Evolutionary conservation across 2,888 invertebrate genomes (phyloP), one percentile per base, ranked within the genome.

Genomic region (Heteropelma amictum): DNA sequence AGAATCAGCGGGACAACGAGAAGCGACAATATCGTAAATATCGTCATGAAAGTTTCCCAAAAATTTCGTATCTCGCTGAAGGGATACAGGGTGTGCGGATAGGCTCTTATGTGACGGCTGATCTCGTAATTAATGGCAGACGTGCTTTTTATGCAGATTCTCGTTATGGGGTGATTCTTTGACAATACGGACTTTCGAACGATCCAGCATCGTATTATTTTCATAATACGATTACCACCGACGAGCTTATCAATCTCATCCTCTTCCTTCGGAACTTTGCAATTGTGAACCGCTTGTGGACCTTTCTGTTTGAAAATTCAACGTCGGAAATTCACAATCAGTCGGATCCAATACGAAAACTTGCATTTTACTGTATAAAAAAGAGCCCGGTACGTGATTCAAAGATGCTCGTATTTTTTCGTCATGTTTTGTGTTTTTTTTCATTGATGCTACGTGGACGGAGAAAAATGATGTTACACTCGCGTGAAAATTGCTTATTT

Each of bases 41-140:
- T 0, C 0, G 82, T 80, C 86, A 90, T 88, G 2, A 83, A 76
- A 2, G 80, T 76, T 76, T 88, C 87, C 90, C 90, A 90, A 71
- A 81, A 80, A 49, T 83, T 84, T 73, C 89, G 83, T 51, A 89
- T 81, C 19, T 79, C 76, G 75, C 90, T 90, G n/a, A 89, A 89
- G 0, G 90, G 90, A 81, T 90, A 89, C 56, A 90, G 85, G 82
- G 89, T 88, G 17, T 81, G 83, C 0, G 83, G 84, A 76, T 87
- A 80, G 5, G 81, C 71, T 23, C 80, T 80, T 1, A 89, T 76
- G 49, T 90, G 90, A 12, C 85, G 82, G 12, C 72, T 82, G 60
- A 88, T 89, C 79, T 90, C 90, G 40, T 82, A 83, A 72, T 84
- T 84, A 19, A 90, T 83, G 1, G 86, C 85, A 0, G 83, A 83